Percentiles rank a stretch among this genome's conserved stretches.
Evolutionary conservation across 2,888 invertebrate genomes (phyloP).

Genomic region (Hedya salicella): DNA sequence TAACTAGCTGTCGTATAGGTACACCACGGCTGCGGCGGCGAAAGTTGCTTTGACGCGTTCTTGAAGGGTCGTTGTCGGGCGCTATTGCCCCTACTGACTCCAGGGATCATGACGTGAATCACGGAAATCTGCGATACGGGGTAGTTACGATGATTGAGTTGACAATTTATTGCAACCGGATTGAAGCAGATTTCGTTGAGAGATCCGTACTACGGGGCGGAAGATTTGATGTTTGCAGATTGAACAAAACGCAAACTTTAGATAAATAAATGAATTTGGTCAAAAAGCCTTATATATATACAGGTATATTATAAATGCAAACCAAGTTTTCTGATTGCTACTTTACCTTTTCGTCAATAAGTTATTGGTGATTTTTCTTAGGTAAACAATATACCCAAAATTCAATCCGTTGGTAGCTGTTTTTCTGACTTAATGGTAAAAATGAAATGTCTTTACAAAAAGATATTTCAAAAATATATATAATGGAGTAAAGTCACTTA

Average conservation of each 20-base stretch:
- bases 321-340: not conserved
- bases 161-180: not conserved
- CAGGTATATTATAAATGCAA: not conserved
- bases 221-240: not conserved
- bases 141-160: slow-evolving; percentile 9
- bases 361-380: not conserved
- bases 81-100: not conserved
- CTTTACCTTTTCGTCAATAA: not conserved
- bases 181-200: not conserved
- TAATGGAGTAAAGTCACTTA: no score
- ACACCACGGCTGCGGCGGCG: not conserved
- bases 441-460: no score
- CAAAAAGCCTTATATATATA: not conserved
- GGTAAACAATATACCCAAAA: no score
- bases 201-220: not conserved
- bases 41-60: slow-evolving; percentile 24
- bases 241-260: no score
- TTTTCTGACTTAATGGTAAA: no score
- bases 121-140: slow-evolving; percentile 2
- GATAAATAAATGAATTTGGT: no score
- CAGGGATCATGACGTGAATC: slow-evolving; percentile 13
- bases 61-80: not conserved
- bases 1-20: not conserved
- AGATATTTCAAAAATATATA: no score
- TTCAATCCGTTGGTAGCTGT: no score